Base-by-base conservation (phyloP, 2,888 invertebrate species). In the Strigamia maritima region DNA sequence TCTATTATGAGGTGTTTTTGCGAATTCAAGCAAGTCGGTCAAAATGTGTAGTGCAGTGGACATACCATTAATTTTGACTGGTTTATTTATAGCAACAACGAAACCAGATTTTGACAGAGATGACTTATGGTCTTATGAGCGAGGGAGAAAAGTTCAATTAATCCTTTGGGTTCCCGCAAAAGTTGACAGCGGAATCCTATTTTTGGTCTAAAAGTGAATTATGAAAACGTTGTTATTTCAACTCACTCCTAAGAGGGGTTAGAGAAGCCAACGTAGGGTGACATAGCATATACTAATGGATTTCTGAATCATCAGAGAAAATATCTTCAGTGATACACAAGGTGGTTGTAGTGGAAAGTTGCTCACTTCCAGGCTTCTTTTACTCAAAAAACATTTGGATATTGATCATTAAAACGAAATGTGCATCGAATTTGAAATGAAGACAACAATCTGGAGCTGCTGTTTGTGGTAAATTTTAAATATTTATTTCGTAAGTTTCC, bases 1-100 rank as follows among this genome's bases (percentile, higher is more conserved):
- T 65, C 7, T 24, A 7, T 12, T 24, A 2, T 7, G 10, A 24
- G 60, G n/a, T 65, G 22, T 22, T n/a, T 65, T 19, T 24, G n/a
- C n/a, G 60, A 65, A 65, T 65, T 65, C 60, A 65, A 65, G 60
- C 22, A 65, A 65, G 60, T 65, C 19, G 60, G 60, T 24, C 24
- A 65, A 16, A 65, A 65, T 19, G n/a, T 65, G n/a, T 65, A 22
- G 60, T 65, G 22, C 24, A 65, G 60, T 65, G 60, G 60, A 65
- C 60, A 65, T 65, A 65, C 60, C 60, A 65, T 65, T 65, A 65
- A 65, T 65, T 65, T 65, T 65, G n/a, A 65, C 60, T 19, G 60
- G 60, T 65, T 65, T 65, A 65, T 65, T 65, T 65, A 65, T 65
- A 65, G 60, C 60, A 65, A 65, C 60, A 65, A 65, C 60, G 60